These are phyloP conservation scores for Trypoxylon attenuatum DNA, from an alignment of 2,888 invertebrate genomes.

Conservation along the genomic window DNA sequence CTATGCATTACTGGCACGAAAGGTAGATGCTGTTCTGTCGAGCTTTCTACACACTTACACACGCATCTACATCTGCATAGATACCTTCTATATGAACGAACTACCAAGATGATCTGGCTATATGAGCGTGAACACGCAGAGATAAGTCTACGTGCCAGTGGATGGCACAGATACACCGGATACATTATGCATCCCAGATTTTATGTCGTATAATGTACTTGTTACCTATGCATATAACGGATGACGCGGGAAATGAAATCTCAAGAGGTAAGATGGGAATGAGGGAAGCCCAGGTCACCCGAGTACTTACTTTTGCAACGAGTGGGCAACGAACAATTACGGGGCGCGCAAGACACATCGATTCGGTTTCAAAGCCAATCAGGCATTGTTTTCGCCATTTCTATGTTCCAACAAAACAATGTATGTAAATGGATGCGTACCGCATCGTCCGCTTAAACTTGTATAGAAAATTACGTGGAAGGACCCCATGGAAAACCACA, in stretches of 20 bases:
- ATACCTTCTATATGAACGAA: background rate
- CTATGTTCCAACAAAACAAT: background rate
- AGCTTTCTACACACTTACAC: constrained; percentile 18
- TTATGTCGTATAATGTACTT: constrained; percentile 66
- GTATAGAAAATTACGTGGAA: too few species aligned
- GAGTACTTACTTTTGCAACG: constrained; percentile 1
- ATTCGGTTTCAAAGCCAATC: background rate
- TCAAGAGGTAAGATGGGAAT: constrained; percentile 24
- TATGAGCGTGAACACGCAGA: constrained; percentile 26
- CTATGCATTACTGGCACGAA: constrained; percentile 43
- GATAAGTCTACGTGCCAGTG: constrained; percentile 36
- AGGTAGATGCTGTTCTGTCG: constrained; percentile 4
- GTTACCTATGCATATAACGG: constrained; percentile 60
- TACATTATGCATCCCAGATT: constrained; percentile 68
- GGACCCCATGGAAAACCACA: background rate
- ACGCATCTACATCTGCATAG: constrained; percentile 16
- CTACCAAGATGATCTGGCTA: background rate
- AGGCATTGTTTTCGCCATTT: too few species aligned
- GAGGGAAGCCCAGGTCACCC: constrained; percentile 13
- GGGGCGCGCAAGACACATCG: background rate
- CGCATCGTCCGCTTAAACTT: background rate
- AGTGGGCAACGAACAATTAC: background rate
- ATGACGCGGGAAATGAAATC: constrained; percentile 20
- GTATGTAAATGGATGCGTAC: background rate
- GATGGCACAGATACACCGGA: constrained; percentile 55